Percentiles rank a stretch among this genome's conserved stretches.
Evolutionary conservation across 2,888 invertebrate genomes (phyloP).

Genomic region (Andrena minutula): DNA sequence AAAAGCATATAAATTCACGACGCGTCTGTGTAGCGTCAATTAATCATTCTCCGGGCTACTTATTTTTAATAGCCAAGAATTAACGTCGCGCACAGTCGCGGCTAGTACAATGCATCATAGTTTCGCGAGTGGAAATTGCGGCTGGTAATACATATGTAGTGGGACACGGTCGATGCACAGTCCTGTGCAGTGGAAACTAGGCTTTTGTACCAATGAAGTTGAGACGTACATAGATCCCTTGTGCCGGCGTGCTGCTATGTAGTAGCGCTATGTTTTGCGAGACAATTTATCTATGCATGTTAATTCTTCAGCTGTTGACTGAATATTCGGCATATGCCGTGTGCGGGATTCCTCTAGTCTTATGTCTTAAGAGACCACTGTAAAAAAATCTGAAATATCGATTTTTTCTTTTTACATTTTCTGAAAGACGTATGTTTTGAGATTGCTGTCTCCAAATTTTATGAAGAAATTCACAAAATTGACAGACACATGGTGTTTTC

Average conservation of each 20-base stretch:
- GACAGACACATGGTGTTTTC: too few relatives aligned
- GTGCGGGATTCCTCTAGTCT: too few relatives aligned
- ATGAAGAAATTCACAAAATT: too few relatives aligned
- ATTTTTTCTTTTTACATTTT: too few relatives aligned
- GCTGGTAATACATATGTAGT: slow-evolving; percentile 3
- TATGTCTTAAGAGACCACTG: too few relatives aligned
- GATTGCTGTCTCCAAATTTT: too few relatives aligned
- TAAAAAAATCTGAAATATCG: too few relatives aligned
- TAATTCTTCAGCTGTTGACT: too few relatives aligned
- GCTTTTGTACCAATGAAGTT: slow-evolving; percentile 6
- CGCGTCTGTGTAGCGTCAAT: slow-evolving; percentile 4
- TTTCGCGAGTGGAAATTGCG: slow-evolving; percentile 34
- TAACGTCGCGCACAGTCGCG: slow-evolving; percentile 9
- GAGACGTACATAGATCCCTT: background rate
- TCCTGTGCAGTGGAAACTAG: slow-evolving; percentile 22
- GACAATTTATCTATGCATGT: too few relatives aligned
- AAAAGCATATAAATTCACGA: background rate
- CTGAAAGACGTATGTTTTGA: too few relatives aligned
- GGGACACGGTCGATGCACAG: slow-evolving; percentile 19
- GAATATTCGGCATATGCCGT: too few relatives aligned
- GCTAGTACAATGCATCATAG: slow-evolving; percentile 14
- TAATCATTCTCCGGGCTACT: slow-evolving; percentile 34
- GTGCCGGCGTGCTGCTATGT: background rate
- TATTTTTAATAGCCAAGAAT: slow-evolving; percentile 36
- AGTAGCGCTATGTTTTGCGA: too few relatives aligned